Evolutionary conservation across 2,888 invertebrate genomes (phyloP).

Genomic region (Arge pagana): DNA sequence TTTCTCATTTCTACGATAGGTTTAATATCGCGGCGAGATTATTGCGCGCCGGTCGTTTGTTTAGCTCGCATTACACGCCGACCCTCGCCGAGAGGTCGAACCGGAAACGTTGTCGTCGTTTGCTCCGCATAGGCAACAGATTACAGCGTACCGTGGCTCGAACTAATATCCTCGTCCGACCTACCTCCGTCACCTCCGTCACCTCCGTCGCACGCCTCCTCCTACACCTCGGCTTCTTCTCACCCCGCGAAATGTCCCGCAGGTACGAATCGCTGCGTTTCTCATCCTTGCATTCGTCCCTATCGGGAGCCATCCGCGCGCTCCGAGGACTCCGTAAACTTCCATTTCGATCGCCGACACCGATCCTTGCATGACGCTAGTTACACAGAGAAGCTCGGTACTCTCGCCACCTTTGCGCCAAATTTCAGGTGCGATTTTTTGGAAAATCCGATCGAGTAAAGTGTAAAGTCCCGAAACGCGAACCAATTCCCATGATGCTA

Average conservation of each 20-base stretch:
- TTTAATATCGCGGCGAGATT: conserved; percentile 25
- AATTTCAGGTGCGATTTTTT: too few species aligned
- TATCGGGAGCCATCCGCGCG: neutral
- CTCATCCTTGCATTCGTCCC: neutral
- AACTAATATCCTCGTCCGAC: neutral
- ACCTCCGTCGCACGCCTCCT: neutral
- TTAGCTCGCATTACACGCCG: conserved; percentile 42
- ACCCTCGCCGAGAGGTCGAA: conserved; percentile 40
- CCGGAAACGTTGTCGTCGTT: conserved; percentile 44
- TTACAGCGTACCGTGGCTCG: too few species aligned
- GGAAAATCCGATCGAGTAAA: too few species aligned
- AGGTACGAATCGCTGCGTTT: neutral
- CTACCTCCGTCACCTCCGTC: neutral
- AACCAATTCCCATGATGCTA: too few species aligned
- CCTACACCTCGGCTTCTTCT: neutral
- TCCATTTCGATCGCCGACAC: neutral
- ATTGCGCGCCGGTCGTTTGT: conserved; percentile 36
- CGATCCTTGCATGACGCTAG: too few species aligned
- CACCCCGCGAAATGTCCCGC: neutral
- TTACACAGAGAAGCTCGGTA: too few species aligned
- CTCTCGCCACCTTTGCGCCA: too few species aligned
- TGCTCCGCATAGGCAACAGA: neutral
- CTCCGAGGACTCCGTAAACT: neutral
- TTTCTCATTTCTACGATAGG: too few species aligned
- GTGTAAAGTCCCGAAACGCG: too few species aligned